These are phyloP conservation scores for Drosophila nannoptera DNA, from an alignment of 1,140 invertebrate genomes.

Conservation along the genomic window DNA sequence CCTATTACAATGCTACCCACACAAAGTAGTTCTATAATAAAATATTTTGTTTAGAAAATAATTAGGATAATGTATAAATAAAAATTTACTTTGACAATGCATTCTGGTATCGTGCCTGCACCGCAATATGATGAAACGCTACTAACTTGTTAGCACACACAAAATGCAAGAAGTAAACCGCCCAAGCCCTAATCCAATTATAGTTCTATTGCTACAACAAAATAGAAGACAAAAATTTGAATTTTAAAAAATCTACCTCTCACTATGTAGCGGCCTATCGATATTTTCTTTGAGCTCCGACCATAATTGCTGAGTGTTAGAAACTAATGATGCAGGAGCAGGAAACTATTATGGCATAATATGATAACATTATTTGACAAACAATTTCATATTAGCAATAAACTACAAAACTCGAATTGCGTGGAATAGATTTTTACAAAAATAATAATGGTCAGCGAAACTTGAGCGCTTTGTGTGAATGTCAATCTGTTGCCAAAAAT, in stretches of 20 bases:
- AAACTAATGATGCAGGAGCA: too few relatives aligned
- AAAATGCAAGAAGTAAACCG: constrained; percentile 6
- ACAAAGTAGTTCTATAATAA: constrained; percentile 53
- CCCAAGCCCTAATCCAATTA: constrained; percentile 40
- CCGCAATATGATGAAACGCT: constrained; percentile 51
- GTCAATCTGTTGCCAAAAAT: constrained; percentile 19
- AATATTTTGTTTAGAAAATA: background rate
- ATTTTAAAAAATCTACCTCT: background rate
- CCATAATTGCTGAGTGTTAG: too few relatives aligned
- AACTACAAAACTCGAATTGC: too few relatives aligned
- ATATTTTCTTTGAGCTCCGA: background rate
- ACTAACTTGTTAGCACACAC: constrained; percentile 33
- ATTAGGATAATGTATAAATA: background rate
- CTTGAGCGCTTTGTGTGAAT: constrained; percentile 28
- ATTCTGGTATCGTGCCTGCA: constrained; percentile 30
- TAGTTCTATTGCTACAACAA: background rate
- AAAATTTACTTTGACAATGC: constrained; percentile 57
- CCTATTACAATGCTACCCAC: constrained; percentile 53
- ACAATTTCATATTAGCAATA: too few relatives aligned
- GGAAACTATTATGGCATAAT: too few relatives aligned
- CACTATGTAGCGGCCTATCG: constrained; percentile 6
- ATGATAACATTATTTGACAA: too few relatives aligned
- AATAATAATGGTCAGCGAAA: too few relatives aligned
- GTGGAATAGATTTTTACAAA: too few relatives aligned
- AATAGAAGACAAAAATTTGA: constrained; percentile 2